Evolutionary conservation across 1,140 invertebrate genomes (phyloP).

Genomic region (Orius insidiosus): DNA sequence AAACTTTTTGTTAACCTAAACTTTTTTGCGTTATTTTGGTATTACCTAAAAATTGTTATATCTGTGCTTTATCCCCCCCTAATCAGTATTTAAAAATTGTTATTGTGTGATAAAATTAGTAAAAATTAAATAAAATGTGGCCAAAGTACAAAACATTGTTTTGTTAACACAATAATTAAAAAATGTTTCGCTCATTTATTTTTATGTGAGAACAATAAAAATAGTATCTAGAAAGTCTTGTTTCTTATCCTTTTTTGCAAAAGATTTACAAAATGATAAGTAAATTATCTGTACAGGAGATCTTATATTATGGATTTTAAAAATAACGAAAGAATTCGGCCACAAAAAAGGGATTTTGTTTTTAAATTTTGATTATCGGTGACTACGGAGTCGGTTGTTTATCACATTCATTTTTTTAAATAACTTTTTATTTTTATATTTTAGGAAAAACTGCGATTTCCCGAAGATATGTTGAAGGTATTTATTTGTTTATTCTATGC

Average conservation of each 20-base stretch:
- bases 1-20: too few species aligned
- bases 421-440: conserved; percentile 4
- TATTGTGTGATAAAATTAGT: background rate
- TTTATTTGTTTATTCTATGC: too few species aligned
- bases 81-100: too few species aligned
- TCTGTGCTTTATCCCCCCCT: too few species aligned
- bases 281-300: background rate
- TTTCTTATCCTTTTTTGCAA: too few species aligned
- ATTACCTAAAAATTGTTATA: too few species aligned
- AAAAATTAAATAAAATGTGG: too few species aligned
- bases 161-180: background rate
- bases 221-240: too few species aligned
- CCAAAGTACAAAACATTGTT: background rate
- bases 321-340: too few species aligned
- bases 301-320: too few species aligned
- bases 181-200: conserved; percentile 2
- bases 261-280: too few species aligned
- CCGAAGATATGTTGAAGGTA: conserved; percentile 38
- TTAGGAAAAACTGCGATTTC: conserved; percentile 40
- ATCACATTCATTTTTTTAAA: conserved; percentile 23
- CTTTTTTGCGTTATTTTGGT: too few species aligned
- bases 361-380: conserved; percentile 49
- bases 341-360: conserved; percentile 19
- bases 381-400: conserved; percentile 60
- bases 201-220: background rate